Base-by-base conservation (phyloP, 2,797 vertebrate species). In the Chrysocyon brachyurus region DNA sequence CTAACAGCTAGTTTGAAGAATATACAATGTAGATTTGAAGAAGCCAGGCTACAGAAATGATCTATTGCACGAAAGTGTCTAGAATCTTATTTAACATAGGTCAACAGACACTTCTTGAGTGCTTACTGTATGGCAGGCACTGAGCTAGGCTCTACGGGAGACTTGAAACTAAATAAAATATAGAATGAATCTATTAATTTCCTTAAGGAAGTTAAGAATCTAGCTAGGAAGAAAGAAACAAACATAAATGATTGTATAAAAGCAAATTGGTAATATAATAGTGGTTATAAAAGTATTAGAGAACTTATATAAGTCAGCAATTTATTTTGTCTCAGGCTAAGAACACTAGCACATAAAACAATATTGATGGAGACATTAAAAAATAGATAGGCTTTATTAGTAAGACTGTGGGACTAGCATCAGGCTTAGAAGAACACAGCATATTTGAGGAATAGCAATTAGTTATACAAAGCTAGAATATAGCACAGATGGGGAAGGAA, bases 141-240 rank as follows among this genome's bases (percentile, higher is more conserved):
- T 68, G 33, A 52, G 6, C 8, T 22, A 61, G 46, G 15, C 5
- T 72, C 19, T 89, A 49, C 3, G 68, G 52, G 46, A 83, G 12
- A 73, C 72, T 21, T 3, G 91, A 6, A 66, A 79, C 49, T 73
- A 93, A 95, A 78, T 17, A 89, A 92, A 84, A 87, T 24, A 73
- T 33, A 84, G 24, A 90, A 82, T 4, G 16, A 5, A 3, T 14
- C 40, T 66, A 24, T 19, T 31, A 31, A 15, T 15, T 85, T 95
- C 22, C 56, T 92, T 81, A 3, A 93, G 49, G 33, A 86, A 52
- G 28, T 56, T 81, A 24, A 19, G 6, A 61, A n/a, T 75, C 46
- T 75, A 56, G 8, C 31, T 82, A 49, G 24, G 19, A 82, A 96
- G 33, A 57, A n/a, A 93, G 72, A 89, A 83, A 28, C 49, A 91